Evolutionary conservation across 2,113 vertebrate species (phyloP), one percentile per base, ranked within the genome.

Genomic region (Bubo scandiacus): DNA sequence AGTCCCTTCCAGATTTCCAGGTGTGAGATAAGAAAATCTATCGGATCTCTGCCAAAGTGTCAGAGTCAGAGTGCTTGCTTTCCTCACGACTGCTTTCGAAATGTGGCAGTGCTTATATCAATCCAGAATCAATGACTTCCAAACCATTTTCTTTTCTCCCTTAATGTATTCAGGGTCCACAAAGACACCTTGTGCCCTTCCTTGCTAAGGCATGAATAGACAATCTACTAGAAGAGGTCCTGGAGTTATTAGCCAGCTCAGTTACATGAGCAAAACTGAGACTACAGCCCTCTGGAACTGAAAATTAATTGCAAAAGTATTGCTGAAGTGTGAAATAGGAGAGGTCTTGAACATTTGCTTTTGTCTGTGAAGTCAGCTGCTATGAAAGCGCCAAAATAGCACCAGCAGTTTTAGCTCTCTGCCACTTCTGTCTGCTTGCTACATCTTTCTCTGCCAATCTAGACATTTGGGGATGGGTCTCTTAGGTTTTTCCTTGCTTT

Each of bases 31-130:
- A 67, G 43, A 89, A 74, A 67, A 55, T 57, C 15, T 55, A 17
- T 12, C 0, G 5, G 7, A 2, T 75, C 34, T 20, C 23, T 54
- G 20, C 29, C 14, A 19, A 51, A 77, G 12, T 6, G 1, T 57
- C 23, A 17, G 25, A 94, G 32, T 1, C 43, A 81, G 23, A 72
- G 21, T 0, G 0, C 34, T 52, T 73, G 29, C 20, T 83, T 59
- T 75, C 36, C 38, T 78, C 34, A 40, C 8, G 3, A 36, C 10
- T n/a, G 2, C 17, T 75, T 81, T 82, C n/a, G 26, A 81, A 75
- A 4, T 21, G 9, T 40, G 26, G 16, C 9, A 52, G 23, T 62
- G 14, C 25, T 61, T 72, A 25, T 10, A 20, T 75, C 62, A 73
- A 85, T 62, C 19, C 36, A 57, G 81, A 85, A 68, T 19, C 25